A percentile compares a stretch with the other conserved stretches of the same genome.
phyloP scores from a whole-genome alignment of 2,797 vertebrate species.

The Lagorchestes hirsutus region DNA sequence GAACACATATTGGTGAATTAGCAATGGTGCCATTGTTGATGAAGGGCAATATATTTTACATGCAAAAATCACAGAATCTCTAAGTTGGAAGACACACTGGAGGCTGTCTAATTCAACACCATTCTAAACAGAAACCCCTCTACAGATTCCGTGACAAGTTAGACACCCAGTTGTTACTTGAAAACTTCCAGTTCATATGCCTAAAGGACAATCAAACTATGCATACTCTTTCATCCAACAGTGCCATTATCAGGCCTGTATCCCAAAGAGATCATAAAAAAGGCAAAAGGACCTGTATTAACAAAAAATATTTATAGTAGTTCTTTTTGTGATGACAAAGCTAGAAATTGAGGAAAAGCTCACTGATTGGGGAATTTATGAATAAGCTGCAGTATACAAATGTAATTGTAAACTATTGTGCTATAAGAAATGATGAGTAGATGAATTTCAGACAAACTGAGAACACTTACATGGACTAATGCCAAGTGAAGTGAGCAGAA shows the following conservation, averaged over 20 bases:
- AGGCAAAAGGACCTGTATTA: not conserved
- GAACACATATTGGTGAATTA: not conserved
- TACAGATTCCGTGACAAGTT: not conserved
- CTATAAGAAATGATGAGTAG: not conserved
- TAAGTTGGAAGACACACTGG: not conserved
- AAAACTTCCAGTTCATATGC: not conserved
- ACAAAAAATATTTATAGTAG: not conserved
- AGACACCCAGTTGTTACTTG: not conserved
- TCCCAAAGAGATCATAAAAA: no score
- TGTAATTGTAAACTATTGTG: not conserved
- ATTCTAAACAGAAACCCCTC: not conserved
- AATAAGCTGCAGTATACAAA: not conserved
- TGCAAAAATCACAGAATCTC: not conserved
- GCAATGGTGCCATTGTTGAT: not conserved
- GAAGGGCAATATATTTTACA: not conserved
- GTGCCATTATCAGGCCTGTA: no score
- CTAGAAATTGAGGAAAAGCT: not conserved
- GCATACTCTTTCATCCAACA: no score
- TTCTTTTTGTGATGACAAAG: not conserved
- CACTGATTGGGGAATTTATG: not conserved
- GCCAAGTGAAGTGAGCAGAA: not conserved
- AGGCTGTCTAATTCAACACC: not conserved
- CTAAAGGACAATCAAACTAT: not conserved
- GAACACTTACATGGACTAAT: not conserved
- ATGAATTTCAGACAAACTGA: not conserved